Evolutionary conservation across 2,797 vertebrate genomes (phyloP).

Genomic region (Vipera ursinii): DNA sequence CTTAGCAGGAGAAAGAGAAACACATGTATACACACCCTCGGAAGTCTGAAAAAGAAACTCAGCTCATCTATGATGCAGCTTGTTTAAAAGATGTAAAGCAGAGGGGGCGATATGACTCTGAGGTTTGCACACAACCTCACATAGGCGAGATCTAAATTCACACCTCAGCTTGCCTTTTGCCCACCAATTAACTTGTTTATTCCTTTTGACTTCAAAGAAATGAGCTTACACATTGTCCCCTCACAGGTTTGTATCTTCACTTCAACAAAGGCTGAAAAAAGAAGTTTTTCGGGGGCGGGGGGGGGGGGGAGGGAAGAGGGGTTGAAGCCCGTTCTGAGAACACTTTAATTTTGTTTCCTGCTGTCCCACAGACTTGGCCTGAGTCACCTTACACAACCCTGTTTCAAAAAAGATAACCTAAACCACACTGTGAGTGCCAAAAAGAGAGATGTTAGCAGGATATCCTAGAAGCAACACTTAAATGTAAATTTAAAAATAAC

Average conservation of each 20-base stretch:
- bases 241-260: not conserved
- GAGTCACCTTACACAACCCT: not conserved
- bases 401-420: not conserved
- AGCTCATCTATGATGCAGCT: not conserved
- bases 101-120: not conserved
- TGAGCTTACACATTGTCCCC: not conserved
- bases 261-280: not conserved
- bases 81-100: not conserved
- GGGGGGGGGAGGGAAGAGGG: fast-evolving
- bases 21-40: not conserved
- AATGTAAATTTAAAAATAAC: not conserved
- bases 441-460: not conserved
- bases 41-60: not conserved
- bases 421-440: not conserved
- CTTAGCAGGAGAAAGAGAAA: not conserved
- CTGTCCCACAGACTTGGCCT: not conserved
- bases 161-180: not conserved
- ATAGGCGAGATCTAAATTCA: not conserved
- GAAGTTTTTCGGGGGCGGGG: not conserved
- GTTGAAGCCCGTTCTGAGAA: no score
- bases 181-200: not conserved
- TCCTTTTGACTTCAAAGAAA: not conserved
- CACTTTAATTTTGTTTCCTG: not conserved
- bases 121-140: not conserved
- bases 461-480: not conserved